Evolutionary conservation across 2,888 invertebrate species (phyloP), one percentile per base, ranked within the genome.

Genomic region (Zhengitettix transpicula): DNA sequence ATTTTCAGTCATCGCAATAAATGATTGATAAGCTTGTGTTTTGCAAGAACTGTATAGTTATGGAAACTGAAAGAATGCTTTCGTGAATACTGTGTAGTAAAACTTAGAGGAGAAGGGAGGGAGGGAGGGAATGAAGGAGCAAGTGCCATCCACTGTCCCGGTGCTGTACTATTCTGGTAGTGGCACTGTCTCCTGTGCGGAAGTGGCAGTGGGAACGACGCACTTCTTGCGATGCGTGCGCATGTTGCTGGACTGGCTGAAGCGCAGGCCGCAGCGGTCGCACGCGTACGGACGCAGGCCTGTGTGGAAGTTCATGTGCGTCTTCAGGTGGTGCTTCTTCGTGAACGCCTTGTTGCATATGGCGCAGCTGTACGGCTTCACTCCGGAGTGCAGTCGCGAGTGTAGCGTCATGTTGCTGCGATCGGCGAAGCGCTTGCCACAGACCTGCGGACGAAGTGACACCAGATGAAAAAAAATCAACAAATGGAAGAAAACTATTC

Each of bases 221-320:
- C 89, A 90, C 70, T 89, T 89, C 72, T 89, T 89, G 68, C 82
- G 81, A 70, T 90, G 89, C 0, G 89, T 90, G 65, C 89, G 78
- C 89, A 89, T 90, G 69, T 90, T 90, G 66, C 88, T 88, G 56
- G 88, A 88, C 72, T 89, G 89, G 0, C 89, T 88, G 70, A 90
- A 90, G 12, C 84, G 80, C 51, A 89, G 65, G 14, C 82, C 82
- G 70, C 89, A 90, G 65, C 79, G 79, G 28, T 81, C 78, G 68
- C 85, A 85, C n/a, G 79, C 76, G 69, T 89, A 89, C 0, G 89
- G 89, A 68, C 89, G 88, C 58, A 85, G 81, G 0, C 89, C 89
- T 0, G 88, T 87, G 71, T 90, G 89, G 69, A 87, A 89, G 72
- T 89, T 89, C 68, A 89, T 78, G 70, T 90, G 89, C 0, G 89